Evolutionary conservation across 2,113 vertebrate species (phyloP).

Genomic region (Talpa occidentalis): DNA sequence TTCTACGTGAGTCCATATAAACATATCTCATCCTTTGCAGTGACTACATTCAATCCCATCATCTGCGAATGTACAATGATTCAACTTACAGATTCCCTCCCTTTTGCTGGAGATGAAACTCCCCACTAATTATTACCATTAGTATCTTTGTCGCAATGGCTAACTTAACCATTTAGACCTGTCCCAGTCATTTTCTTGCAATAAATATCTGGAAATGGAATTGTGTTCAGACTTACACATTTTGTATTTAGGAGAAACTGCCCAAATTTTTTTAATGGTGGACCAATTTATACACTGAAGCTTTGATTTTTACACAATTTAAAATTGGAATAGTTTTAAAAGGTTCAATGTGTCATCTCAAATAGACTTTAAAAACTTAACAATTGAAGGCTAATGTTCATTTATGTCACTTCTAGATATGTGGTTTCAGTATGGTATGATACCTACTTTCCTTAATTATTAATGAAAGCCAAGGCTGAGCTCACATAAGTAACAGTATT

Average conservation of each 20-base stretch:
- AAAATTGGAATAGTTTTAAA: background rate
- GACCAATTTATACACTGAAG: background rate
- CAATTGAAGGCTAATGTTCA: background rate
- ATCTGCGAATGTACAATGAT: background rate
- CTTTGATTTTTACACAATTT: background rate
- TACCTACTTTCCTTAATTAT: background rate
- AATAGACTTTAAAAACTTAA: background rate
- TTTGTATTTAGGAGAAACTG: background rate
- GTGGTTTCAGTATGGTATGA: background rate
- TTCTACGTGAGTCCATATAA: background rate
- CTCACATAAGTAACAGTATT: background rate
- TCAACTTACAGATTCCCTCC: background rate
- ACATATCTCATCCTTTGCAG: background rate
- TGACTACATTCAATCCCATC: background rate
- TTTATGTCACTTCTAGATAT: background rate
- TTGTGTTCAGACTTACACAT: background rate
- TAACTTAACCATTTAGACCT: slow-evolving; percentile 9
- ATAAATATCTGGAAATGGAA: background rate
- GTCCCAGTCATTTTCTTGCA: background rate
- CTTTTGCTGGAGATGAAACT: background rate
- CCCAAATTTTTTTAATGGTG: background rate
- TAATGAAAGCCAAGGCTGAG: background rate
- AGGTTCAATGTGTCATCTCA: background rate
- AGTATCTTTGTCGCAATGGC: background rate
- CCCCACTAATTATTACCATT: background rate